Base-by-base conservation (phyloP, 2,113 vertebrate genomes). In the Sporophila hypoxantha region DNA sequence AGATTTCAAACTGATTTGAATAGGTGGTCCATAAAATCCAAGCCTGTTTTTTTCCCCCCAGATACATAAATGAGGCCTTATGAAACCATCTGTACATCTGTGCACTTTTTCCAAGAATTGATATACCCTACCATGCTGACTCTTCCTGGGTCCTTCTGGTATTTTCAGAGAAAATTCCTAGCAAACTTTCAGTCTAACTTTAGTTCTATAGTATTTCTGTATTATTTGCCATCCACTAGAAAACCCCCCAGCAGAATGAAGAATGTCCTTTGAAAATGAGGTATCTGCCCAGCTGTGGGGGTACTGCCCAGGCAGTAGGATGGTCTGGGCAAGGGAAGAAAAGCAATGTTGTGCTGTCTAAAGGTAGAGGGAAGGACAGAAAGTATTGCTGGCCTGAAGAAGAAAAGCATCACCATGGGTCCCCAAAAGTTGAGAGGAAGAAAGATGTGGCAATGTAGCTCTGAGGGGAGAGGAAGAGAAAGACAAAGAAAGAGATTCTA, bases 1-100 rank as follows among this genome's bases (percentile, higher is more conserved):
- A 76, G 34, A 92, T 81, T 92, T 89, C 65, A 81, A 91, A 68
- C 34, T 50, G 66, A 87, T 93, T 83, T 89, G 78, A 87, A 80
- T 82, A 95, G 79, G 87, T 89, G 53, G 57, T 21, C 74, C 42
- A 75, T 42, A 92, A 91, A 91, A 89, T 73, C 69, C 32, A 92
- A 90, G 36, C 26, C 10, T 80, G 89, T 79, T 90, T 50, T 89
- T 52, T 30, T 0, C 20, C 64, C 53, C 75, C 49, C 79, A 71
- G 59, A 87, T 53, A 85, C 37, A 68, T 50, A 41, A 85, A 77
- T 29, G 34, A 89, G 32, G 68, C 69, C 32, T 87, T 79, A 85
- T 36, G 41, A 84, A 91, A 75, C 41, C 87, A 94, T 77, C 87
- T 87, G 92, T 53, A 92, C 69, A 81, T 61, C 27, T 26, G 47